A percentile compares a stretch with the other conserved stretches of the same genome.
Evolutionary conservation across 2,113 vertebrate genomes (phyloP).

Genomic region (Recurvirostra avosetta): DNA sequence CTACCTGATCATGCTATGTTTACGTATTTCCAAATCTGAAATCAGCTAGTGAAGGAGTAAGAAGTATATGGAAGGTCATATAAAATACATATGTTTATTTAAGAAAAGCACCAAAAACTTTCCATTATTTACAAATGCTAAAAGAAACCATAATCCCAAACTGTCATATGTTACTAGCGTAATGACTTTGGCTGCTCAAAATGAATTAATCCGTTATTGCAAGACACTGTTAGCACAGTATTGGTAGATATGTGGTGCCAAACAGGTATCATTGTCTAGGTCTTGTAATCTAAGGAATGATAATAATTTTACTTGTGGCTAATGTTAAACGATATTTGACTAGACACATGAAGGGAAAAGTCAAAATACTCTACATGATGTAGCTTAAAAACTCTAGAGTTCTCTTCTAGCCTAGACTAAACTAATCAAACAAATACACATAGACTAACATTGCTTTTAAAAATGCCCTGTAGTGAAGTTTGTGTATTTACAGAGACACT

Average conservation of each 20-base stretch:
- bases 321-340: background rate
- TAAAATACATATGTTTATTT: background rate
- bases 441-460: background rate
- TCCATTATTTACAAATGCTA: background rate
- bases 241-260: background rate
- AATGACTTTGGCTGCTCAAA: background rate
- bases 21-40: background rate
- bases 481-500: background rate
- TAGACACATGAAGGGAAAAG: background rate
- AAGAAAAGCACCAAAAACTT: background rate
- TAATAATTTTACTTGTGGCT: background rate
- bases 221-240: background rate
- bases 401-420: background rate
- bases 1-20: background rate
- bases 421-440: background rate
- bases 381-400: background rate
- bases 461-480: background rate
- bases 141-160: background rate
- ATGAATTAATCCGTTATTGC: background rate
- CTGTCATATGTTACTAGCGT: background rate
- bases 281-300: background rate
- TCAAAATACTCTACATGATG: background rate
- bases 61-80: background rate
- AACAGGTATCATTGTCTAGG: background rate
- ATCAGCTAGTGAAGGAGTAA: background rate